Conservation (phyloP, 2,888 invertebrate species). For the Eupeodes latifasciatus region DNA sequence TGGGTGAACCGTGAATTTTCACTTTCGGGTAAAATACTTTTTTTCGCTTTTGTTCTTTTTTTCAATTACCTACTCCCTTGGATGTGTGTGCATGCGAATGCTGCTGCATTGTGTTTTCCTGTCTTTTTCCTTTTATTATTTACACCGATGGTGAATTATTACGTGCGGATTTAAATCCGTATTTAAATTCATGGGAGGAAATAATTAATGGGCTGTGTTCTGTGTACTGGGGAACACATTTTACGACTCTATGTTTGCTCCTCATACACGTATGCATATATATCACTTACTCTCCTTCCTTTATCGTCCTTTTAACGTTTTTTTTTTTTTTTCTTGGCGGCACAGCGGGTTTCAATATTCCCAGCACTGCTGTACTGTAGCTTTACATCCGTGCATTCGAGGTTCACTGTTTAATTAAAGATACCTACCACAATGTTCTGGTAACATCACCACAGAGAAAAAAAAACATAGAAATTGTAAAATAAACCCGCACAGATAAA, state of each 20-base stretch:
- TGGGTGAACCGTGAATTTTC: conserved; percentile 50
- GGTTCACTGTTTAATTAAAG: conserved; percentile 73
- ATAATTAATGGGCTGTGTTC: conserved; percentile 73
- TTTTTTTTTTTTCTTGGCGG: background rate
- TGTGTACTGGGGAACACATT: conserved; percentile 52
- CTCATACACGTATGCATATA: conserved; percentile 32
- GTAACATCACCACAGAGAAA: conserved; percentile 28
- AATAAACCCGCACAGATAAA: conserved; percentile 28
- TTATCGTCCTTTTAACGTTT: conserved; percentile 33
- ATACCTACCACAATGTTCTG: conserved; percentile 61
- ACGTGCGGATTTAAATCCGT: conserved; percentile 74
- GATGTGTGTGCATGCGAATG: conserved; percentile 27
- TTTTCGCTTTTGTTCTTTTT: conserved; percentile 14
- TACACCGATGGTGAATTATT: conserved; percentile 73
- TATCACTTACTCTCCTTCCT: conserved; percentile 41
- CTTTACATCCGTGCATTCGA: conserved; percentile 49
- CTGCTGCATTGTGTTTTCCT: conserved; percentile 56
- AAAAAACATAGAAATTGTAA: conserved; percentile 25
- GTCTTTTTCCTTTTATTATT: conserved; percentile 58
- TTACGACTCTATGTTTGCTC: conserved; percentile 55
- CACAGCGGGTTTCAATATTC: conserved; percentile 62
- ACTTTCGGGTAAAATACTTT: conserved; percentile 52
- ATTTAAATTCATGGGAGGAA: conserved; percentile 76
- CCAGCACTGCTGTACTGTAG: conserved; percentile 9
- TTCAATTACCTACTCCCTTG: conserved; percentile 30